Conservation (phyloP, 37 sponge, comb jelly and placozoan species). For the Ephydatia muelleri region DNA sequence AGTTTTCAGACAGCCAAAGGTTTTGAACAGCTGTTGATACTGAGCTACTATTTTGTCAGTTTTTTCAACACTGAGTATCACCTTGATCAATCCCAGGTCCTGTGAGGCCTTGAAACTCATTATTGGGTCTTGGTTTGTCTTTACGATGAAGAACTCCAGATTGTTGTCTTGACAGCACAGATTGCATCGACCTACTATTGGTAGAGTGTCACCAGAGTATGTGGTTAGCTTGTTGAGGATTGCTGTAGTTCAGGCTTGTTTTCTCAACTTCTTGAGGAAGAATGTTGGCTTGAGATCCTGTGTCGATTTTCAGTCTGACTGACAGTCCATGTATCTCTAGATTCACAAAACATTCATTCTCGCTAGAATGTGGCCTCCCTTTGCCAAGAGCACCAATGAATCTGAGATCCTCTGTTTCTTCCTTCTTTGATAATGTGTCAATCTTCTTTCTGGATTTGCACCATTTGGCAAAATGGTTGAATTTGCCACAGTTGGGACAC, state of each 20-base stretch:
- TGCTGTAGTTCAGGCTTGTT: background rate
- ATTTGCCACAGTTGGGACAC: slow-evolving; percentile 1
- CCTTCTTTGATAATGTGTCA: background rate
- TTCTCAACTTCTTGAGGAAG: background rate
- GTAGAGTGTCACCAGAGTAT: background rate
- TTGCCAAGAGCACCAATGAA: too few species aligned
- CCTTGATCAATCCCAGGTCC: slow-evolving; percentile 8
- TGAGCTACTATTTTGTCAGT: too few species aligned
- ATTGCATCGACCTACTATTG: background rate
- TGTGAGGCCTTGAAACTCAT: background rate
- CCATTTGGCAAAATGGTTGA: slow-evolving; percentile 9
- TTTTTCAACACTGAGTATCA: background rate
- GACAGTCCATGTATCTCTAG: background rate
- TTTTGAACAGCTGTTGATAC: background rate
- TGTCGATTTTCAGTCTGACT: background rate
- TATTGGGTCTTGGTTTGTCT: slow-evolving; percentile 5
- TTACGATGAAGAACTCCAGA: background rate
- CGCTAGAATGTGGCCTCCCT: too few species aligned
- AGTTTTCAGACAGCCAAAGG: slow-evolving; percentile 37
- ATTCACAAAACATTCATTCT: too few species aligned
- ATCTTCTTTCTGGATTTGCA: background rate
- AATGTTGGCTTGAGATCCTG: slow-evolving; percentile 13
- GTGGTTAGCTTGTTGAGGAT: background rate
- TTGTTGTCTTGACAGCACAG: background rate
- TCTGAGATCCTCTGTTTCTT: too few species aligned